Evolutionary conservation across 2,888 invertebrate species (phyloP), one percentile per base, ranked within the genome.

Genomic region (Tromatobia lineatoria): DNA sequence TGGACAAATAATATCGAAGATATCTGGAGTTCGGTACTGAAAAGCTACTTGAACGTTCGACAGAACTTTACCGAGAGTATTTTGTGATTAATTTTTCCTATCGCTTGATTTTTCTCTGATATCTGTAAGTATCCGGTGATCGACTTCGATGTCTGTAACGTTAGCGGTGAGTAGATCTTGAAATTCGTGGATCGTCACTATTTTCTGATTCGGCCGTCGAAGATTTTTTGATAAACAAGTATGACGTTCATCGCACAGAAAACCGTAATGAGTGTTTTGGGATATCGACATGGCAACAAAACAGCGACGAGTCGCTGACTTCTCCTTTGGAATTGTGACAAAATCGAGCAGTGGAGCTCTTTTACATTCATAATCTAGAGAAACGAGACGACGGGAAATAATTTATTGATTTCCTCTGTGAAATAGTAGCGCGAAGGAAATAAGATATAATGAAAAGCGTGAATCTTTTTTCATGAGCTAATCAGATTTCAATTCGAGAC

Each of bases 261-360:
- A n/a, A 61, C 34, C 29, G 29, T 10, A 61, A 34, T 61, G 38
- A 61, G 59, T 25, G 29, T 25, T 29, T 57, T 6, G 13, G 11
- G 57, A 20, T 25, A 20, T 57, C 57, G 20, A 11, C 57, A 57
- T 23, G 57, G 29, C n/a, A 61, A 61, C 61, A n/a, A 38, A 34
- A 34, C 61, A 61, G n/a, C 1, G 38, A 18, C 29, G 10, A 25
- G 29, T 34, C 25, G 29, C n/a, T 61, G 29, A n/a, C 38, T 38
- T 61, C 38, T 38, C 8, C 61, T 61, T 61, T 61, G 61, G 38
- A 34, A 61, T 38, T 61, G 61, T 61, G 61, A 61, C 29, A 29
- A 61, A 61, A 61, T 61, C 61, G 61, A 38, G 61, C 61, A 61
- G 61, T 34, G 29, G n/a, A 61, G 38, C n/a, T 38, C 61, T 61